Evolutionary conservation across 2,797 vertebrate genomes (phyloP).

Genomic region (Pseudochirops cupreus): DNA sequence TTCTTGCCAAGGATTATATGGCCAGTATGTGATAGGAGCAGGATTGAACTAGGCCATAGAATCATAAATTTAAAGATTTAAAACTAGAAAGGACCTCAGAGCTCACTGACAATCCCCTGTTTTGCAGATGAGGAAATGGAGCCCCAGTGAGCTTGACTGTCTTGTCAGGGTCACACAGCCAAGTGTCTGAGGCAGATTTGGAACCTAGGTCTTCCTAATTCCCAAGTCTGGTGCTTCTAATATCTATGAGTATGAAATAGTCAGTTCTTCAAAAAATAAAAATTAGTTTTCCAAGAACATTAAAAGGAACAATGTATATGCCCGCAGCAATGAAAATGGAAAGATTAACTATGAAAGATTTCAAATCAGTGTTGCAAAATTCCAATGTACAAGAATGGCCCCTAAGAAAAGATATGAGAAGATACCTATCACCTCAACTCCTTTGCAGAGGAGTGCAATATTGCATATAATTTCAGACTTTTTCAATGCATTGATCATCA

Average conservation of each 20-base stretch:
- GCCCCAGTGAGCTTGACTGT: not conserved
- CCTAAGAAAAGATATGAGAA: not conserved
- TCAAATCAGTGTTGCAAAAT: not conserved
- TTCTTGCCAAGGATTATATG: not conserved
- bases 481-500: not conserved
- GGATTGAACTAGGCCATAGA: not conserved
- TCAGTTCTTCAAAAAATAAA: not conserved
- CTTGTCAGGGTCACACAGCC: not conserved
- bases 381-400: not conserved
- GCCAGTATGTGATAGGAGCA: not conserved
- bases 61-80: not conserved
- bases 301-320: not conserved
- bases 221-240: not conserved
- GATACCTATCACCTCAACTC: not conserved
- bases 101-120: not conserved
- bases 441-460: not conserved
- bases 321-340: not conserved
- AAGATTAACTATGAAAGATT: not conserved
- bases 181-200: not conserved
- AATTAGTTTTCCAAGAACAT: not conserved
- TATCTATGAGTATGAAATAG: not conserved
- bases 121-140: not conserved
- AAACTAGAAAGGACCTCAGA: not conserved
- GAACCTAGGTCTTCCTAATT: not conserved
- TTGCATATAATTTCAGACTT: not conserved